Base-by-base conservation (phyloP, 2,797 vertebrate species). In the Anguilla pacifica region DNA sequence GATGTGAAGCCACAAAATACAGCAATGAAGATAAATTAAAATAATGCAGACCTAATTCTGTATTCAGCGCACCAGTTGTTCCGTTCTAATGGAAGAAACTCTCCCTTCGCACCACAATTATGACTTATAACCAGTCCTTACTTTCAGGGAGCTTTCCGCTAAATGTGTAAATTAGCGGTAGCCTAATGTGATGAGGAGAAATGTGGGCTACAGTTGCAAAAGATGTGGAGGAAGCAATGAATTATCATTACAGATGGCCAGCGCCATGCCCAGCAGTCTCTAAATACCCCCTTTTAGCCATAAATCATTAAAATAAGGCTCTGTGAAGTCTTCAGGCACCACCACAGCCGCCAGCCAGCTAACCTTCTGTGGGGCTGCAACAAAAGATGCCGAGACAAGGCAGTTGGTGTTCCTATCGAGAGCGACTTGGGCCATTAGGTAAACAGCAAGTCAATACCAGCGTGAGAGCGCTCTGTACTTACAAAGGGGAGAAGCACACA, bases 391-490 rank as follows among this genome's bases (percentile, higher is more conserved):
- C 11, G 46, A 82, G 22, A 46, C 22, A 51, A 49, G 79, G 79
- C 79, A n/a, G 43, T 22, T 82, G 79, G 46, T 82, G 79, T 51
- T 82, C 46, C 25, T 6, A 49, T 19, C 7, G 43, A 51, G 43
- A 25, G 79, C 11, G 46, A 82, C 79, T 82, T 82, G 79, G 79
- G 22, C 79, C 46, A 82, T 82, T 82, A 51, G 46, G 2, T 51
- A 82, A 82, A 51, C 46, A 82, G 79, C 46, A 82, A 82, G 79
- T n/a, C 79, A 82, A 82, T 82, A 82, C 25, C 79, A 82, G 79
- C 46, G 25, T 51, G 43, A 51, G 25, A 19, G 77, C 77, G 25
- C 49, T 81, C 77, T 7, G 22, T 25, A 82, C 46, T 49, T 51
- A 82, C 9, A 82, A 82, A 51, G 6, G 11, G 43, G 25, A 82